phyloP scores from a whole-genome alignment of 2,113 vertebrate species.

The Burhinus bistriatus region DNA sequence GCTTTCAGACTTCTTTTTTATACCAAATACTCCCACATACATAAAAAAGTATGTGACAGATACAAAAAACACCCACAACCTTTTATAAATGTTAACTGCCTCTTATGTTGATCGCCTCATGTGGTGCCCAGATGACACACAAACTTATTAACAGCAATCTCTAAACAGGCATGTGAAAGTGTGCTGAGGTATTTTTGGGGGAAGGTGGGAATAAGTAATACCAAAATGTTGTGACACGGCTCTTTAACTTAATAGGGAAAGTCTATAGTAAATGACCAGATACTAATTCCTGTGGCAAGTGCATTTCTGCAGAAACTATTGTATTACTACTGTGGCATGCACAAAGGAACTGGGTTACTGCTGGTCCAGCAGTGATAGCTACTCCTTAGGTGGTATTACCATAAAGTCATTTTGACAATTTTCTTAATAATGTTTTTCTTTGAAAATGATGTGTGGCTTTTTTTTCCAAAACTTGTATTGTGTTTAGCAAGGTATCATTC shows the following conservation, averaged over 20 bases:
- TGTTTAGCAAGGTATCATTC: background rate
- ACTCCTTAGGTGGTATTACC: background rate
- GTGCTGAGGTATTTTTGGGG: background rate
- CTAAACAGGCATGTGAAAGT: background rate
- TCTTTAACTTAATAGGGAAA: background rate
- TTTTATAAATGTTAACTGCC: background rate
- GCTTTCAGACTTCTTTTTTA: background rate
- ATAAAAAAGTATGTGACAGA: background rate
- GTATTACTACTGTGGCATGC: background rate
- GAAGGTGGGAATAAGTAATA: background rate
- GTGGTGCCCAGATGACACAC: background rate
- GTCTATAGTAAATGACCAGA: background rate
- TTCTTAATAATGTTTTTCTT: constrained; percentile 4
- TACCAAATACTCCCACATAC: background rate
- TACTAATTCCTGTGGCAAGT: background rate
- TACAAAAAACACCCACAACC: background rate
- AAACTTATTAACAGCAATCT: background rate
- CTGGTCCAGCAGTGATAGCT: background rate
- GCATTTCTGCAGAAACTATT: background rate
- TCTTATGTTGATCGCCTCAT: fast-evolving
- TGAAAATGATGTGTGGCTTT: background rate
- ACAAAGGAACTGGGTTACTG: background rate
- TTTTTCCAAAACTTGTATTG: background rate
- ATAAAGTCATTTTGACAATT: constrained; percentile 4
- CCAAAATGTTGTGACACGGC: background rate